phyloP scores from a whole-genome alignment of 2,113 vertebrate species.

The Ptyas mucosa region DNA sequence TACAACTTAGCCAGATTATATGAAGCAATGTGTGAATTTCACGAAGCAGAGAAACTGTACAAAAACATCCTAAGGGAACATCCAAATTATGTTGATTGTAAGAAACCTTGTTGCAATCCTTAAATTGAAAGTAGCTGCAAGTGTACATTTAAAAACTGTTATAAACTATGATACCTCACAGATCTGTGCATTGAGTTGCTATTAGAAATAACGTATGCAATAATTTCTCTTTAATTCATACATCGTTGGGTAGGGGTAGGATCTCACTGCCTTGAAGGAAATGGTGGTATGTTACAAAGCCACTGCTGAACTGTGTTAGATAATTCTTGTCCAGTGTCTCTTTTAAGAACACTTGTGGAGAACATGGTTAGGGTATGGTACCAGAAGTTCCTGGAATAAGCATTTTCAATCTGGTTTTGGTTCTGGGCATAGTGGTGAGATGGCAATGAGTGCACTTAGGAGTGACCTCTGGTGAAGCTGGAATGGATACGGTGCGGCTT shows the following conservation, averaged over 20 bases:
- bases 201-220: not conserved
- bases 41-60: slow-evolving; percentile 96
- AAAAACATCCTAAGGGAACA: slow-evolving; percentile 98
- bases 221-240: not conserved
- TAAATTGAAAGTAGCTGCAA: not conserved
- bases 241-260: not conserved
- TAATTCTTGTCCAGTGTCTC: not conserved
- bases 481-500: not conserved
- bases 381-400: not conserved
- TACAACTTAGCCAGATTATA: slow-evolving; percentile 96
- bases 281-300: not conserved
- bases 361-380: not conserved
- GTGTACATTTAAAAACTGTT: too few species aligned
- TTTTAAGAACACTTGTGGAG: not conserved
- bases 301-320: not conserved
- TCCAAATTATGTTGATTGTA: slow-evolving; percentile 99
- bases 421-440: not conserved
- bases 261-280: not conserved
- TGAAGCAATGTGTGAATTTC: slow-evolving; percentile 97
- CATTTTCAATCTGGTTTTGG: not conserved
- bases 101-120: slow-evolving; percentile 57
- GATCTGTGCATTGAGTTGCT: not conserved
- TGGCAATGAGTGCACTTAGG: not conserved
- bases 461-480: not conserved
- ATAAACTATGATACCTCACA: not conserved